Evolutionary conservation across 1,140 invertebrate species (phyloP), one percentile per base, ranked within the genome.

Genomic region (Scaptomyza graminum): DNA sequence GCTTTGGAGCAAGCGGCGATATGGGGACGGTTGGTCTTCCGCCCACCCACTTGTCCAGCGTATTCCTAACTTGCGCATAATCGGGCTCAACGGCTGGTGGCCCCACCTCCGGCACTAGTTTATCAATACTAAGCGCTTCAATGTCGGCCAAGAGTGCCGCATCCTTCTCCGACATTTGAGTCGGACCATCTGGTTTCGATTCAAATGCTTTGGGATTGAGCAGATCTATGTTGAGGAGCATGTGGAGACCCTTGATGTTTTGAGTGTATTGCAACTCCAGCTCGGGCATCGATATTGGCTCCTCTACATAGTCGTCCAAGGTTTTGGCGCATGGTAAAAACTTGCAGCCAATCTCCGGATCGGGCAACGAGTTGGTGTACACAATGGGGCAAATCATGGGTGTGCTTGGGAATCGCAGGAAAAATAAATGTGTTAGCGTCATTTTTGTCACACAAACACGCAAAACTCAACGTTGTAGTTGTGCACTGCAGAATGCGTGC

Each of bases 1-100:
- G n/a, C 2, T 78, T 44, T 0, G 78, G 78, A 7, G 81, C 76
- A 11, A 81, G n/a, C 3, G 73, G 68, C 16, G 65, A 6, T 7
- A 68, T 5, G 0, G 11, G 3, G 9, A 80, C 13, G 1, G 77
- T 72, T n/a, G 1, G 47, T 0, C 46, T 63, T 0, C 52, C 46
- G 28, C 73, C 28, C 5, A 28, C 6, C 28, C 28, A 28, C 6
- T 28, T 68, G 2, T 9, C 12, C 0, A 50, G 46, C 0, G 68
- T 65, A 13, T 18, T 73, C 9, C 11, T 9, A 37, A 12, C 34
- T 11, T 37, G 1, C 3, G 4, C 9, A 37, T 37, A 37, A 3
- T 0, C 1, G 0, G 11, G 34, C 11, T 37, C 34, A 11, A 9
- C 0, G 12, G 34, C 3, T 9, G 11, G 34, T 37, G 34, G 9